Evolutionary conservation across 2,888 invertebrate species (phyloP), one percentile per base, ranked within the genome.

Genomic region (Eudemis profundana): DNA sequence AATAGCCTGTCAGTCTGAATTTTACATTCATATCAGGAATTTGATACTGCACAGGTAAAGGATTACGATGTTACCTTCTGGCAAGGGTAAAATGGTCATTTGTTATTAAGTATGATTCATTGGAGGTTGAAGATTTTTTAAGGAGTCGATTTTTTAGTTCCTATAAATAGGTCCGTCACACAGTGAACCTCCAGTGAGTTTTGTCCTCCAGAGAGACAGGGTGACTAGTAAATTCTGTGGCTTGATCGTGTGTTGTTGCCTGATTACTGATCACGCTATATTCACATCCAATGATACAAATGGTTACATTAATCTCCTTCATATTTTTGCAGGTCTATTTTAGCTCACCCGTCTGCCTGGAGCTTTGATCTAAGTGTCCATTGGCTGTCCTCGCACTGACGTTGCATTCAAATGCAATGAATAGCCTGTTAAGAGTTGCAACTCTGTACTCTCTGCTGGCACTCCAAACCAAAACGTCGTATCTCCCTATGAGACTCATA

Each of bases 361-460:
- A 27, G 70, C 71, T 76, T 70, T 70, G 78, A 77, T 74, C 68
- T 57, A 74, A 77, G 75, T 78, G 73, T 80, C 78, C 78, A 77
- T 78, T 79, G 72, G 73, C 71, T 77, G 78, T 70, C 50, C 68
- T 67, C 61, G 74, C 72, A 51, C 74, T 78, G 82, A 80, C 81
- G 74, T 74, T 69, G 76, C 81, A 84, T 84, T 82, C 80, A 84
- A n/a, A 69, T 69, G 59, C 81, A 75, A 79, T 89, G 89, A 89
- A 90, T 89, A 83, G 87, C 80, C 83, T 83, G 83, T 85, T 87
- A 86, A 84, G 79, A 76, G 75, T 76, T 74, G 73, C 77, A 71
- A 75, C 74, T 76, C 71, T 74, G 72, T 66, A 59, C 33, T 56
- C 17, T 27, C 29, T 33, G 33, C 14, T 59, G 29, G 14, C 17